Evolutionary conservation across 64 coral and sea anemone species (phyloP).

Genomic region (Orbicella faveolata): DNA sequence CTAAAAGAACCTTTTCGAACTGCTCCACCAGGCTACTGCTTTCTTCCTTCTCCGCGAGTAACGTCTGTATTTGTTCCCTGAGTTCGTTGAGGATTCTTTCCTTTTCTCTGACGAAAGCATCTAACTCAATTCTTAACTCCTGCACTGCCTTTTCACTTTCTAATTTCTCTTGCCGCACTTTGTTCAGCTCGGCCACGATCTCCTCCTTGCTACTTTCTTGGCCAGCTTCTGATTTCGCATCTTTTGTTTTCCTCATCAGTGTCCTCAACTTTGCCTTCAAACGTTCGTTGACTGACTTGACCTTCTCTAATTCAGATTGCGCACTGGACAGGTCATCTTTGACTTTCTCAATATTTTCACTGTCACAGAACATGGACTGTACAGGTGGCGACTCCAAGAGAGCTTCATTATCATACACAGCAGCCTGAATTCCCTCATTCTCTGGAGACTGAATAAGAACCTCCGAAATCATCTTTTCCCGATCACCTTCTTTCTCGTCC

Average conservation of each 20-base stretch:
- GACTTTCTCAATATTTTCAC: neutral
- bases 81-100: constrained; percentile 66
- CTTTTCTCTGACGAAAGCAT: constrained; percentile 71
- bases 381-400: neutral
- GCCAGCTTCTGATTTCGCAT: constrained; percentile 33
- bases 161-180: constrained; percentile 66
- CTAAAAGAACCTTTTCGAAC: constrained; percentile 42
- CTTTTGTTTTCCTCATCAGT: constrained; percentile 46
- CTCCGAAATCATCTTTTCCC: constrained; percentile 49
- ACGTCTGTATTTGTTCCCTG: constrained; percentile 53
- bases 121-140: constrained; percentile 73
- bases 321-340: constrained; percentile 17
- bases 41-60: constrained; percentile 53
- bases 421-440: constrained; percentile 41
- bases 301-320: constrained; percentile 10
- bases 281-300: constrained; percentile 27
- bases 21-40: constrained; percentile 35
- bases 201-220: constrained; percentile 2
- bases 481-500: constrained; percentile 53
- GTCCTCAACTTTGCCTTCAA: constrained; percentile 37
- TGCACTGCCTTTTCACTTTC: constrained; percentile 61
- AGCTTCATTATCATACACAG: constrained; percentile 52
- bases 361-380: neutral
- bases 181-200: constrained; percentile 48
- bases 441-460: constrained; percentile 57